These are phyloP conservation scores for Epirrita christyi DNA, from an alignment of 2,888 invertebrate species.

Conservation along the genomic window DNA sequence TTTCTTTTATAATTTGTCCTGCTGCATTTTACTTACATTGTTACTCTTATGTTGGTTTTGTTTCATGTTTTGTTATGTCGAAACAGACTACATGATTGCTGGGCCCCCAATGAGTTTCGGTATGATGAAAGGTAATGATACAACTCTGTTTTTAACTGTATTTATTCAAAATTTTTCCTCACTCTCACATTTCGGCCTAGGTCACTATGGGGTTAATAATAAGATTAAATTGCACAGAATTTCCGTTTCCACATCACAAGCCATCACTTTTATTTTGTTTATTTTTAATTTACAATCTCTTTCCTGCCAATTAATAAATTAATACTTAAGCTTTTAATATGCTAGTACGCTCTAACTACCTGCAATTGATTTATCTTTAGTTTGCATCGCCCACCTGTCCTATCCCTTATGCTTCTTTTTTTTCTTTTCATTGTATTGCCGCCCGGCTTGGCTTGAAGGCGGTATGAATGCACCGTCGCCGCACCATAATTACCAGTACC, in stretches of 20 bases:
- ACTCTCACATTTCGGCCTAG: constrained; percentile 72
- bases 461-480: constrained; percentile 84
- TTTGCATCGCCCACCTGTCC: constrained; percentile 69
- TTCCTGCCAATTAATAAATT: constrained; percentile 53
- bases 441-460: constrained; percentile 83
- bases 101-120: constrained; percentile 93
- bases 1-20: constrained; percentile 55
- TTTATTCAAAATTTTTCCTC: constrained; percentile 71
- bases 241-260: constrained; percentile 70
- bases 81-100: constrained; percentile 89
- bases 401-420: constrained; percentile 81
- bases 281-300: constrained; percentile 38
- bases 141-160: constrained; percentile 63
- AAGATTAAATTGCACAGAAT: constrained; percentile 64
- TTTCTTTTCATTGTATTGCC: constrained; percentile 85
- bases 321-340: constrained; percentile 58
- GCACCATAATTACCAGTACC: constrained; percentile 84
- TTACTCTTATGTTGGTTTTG: constrained; percentile 88
- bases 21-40: constrained; percentile 84
- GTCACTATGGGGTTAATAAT: constrained; percentile 73
- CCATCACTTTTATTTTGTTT: constrained; percentile 48
- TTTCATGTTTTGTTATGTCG: constrained; percentile 89
- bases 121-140: constrained; percentile 93
- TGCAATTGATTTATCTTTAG: constrained; percentile 67
- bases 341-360: constrained; percentile 63